Base-by-base conservation (phyloP, 1,140 invertebrate genomes). In the Tenebrio molitor region DNA sequence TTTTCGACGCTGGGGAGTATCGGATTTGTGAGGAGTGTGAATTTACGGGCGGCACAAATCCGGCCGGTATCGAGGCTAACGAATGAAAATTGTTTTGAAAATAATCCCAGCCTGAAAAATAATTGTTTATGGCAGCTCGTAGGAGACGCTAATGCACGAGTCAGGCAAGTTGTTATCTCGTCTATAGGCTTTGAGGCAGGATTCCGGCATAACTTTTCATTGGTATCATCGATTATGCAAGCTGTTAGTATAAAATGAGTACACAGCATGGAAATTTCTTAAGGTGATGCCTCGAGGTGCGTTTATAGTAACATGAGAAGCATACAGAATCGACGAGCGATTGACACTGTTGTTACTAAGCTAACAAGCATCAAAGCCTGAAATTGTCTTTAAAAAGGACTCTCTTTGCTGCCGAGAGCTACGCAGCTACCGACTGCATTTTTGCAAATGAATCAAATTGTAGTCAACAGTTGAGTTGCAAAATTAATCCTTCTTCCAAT, bases 161-260 rank as follows among this genome's bases (percentile, higher is more conserved):
- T 12, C 36, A 12, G 12, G 5, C 36, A 2, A 41, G 36, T 41
- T 46, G 15, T 46, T 46, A 33, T 33, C 29, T 33, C 29, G 15
- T 46, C 42, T 5, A 19, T 50, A 8, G 6, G 44, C 44, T 21
- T 7, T 7, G 19, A 17, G 44, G 17, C 17, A 19, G 19, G 42
- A 46, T 46, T 21, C 42, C 16, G 29, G 29, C 29, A 33, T 17
- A 46, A 46, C 42, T 21, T 46, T 46, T 46, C 42, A 50, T 50
- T 50, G 44, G 17, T 8, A 50, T 50, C 44, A 50, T 50, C 44
- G 44, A 50, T 50, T 50, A 50, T 50, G 44, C 44, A 50, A 50
- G 17, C 17, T 50, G 17, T 16, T 8, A 21, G 44, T 50, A n/a
- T 41, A 12, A 41, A 41, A 41, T 41, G 36, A 41, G 36, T 41